Percentiles rank a stretch among this genome's conserved stretches.
These are phyloP conservation scores for Luperina nickerlii DNA, from an alignment of 2,888 invertebrate genomes.

Conservation along the genomic window DNA sequence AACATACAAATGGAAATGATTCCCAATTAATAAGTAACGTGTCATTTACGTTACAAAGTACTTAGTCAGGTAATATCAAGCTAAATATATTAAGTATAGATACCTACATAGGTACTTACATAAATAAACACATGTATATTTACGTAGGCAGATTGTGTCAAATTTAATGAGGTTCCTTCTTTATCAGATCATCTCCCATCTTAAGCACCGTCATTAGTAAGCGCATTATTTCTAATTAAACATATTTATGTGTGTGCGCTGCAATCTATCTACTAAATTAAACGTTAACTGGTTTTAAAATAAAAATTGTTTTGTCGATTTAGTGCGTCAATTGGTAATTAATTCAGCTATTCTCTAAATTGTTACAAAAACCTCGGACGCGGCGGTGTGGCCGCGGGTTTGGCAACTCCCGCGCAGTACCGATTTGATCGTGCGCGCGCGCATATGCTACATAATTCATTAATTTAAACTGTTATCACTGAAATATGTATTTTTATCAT, in stretches of 20 bases:
- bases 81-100: background rate
- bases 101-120: background rate
- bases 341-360: conserved; percentile 38
- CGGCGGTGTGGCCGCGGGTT: conserved; percentile 53
- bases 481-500: conserved; percentile 55
- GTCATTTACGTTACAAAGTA: conserved; percentile 11
- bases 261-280: conserved; percentile 8
- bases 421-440: conserved; percentile 61
- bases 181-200: background rate
- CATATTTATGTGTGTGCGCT: background rate
- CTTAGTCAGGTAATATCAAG: background rate
- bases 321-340: conserved; percentile 8
- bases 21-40: conserved; percentile 1
- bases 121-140: background rate
- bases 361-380: conserved; percentile 14
- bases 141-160: background rate
- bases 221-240: conserved; percentile 8
- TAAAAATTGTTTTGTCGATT: conserved; percentile 13
- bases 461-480: conserved; percentile 74
- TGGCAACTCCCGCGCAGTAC: conserved; percentile 41
- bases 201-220: background rate
- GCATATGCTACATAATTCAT: conserved; percentile 79
- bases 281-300: background rate
- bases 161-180: conserved; percentile 1
- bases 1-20: background rate